These are phyloP conservation scores for Opisthograptis luteolata DNA, from an alignment of 2,888 invertebrate species.

Conservation along the genomic window DNA sequence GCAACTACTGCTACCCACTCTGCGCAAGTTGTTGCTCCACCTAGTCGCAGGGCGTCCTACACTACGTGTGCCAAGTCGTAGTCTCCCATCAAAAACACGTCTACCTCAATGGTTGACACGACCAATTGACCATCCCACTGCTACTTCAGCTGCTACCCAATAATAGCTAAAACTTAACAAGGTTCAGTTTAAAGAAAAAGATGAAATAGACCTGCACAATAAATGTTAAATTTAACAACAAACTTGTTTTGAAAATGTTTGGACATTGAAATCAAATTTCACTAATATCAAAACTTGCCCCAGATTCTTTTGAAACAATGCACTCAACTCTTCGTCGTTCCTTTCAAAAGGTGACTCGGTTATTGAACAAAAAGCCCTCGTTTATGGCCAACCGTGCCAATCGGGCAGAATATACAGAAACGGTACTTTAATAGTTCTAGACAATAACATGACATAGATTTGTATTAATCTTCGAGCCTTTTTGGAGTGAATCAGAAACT, in stretches of 20 bases:
- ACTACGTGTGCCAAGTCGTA: no score
- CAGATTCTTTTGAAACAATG: slow-evolving; percentile 30
- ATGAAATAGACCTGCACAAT: no score
- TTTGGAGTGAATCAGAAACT: slow-evolving; percentile 13
- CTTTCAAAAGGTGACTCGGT: slow-evolving; percentile 22
- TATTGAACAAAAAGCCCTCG: slow-evolving; percentile 26
- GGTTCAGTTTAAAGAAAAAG: no score
- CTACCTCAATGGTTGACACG: no score
- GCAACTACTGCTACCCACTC: no score
- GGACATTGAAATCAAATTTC: slow-evolving; percentile 13
- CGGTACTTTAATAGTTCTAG: slow-evolving; percentile 39
- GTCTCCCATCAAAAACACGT: no score
- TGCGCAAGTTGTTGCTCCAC: no score
- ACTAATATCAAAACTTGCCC: slow-evolving; percentile 25
- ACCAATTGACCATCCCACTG: no score
- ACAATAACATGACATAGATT: slow-evolving; percentile 40
- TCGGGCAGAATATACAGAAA: slow-evolving; percentile 31
- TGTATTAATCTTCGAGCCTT: slow-evolving; percentile 21
- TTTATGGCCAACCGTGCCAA: slow-evolving; percentile 42
- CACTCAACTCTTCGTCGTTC: slow-evolving; percentile 9
- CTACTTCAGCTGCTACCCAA: no score
- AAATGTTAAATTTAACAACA: neutral
- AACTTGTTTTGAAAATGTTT: neutral
- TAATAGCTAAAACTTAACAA: no score
- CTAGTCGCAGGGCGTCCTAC: no score